Base-by-base conservation (phyloP, 2,797 vertebrate genomes). In the Synanceia verrucosa region DNA sequence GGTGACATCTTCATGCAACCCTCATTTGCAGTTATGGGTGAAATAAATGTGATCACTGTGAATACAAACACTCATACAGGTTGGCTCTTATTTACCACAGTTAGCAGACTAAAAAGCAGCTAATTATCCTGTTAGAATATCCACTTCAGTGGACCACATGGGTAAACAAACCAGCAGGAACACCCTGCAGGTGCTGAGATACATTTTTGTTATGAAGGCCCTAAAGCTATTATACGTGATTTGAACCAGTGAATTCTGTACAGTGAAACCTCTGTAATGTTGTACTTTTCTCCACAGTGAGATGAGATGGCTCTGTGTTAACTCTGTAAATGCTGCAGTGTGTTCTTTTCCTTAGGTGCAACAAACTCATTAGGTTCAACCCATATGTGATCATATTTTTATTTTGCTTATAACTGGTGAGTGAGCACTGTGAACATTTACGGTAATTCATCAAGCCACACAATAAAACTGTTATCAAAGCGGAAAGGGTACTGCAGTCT, bases 401-500 rank as follows among this genome's bases (percentile, higher is more conserved):
- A 88, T 86, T 83, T 87, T 73, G 75, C 82, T 82, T 83, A 74
- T 84, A 86, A 88, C 78, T 84, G 76, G 43, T 65, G 68, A 67
- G 85, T 57, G 65, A 86, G 82, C 84, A 82, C 57, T 91, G 71
- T 84, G 70, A 87, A 86, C 60, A 62, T 50, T 83, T 33, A 65
- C 69, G 28, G 23, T 70, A 85, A 87, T 74, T 65, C 14, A 71
- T 46, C 10, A 66, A 91, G 62, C 56, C 61, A 69, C 82, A 84
- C 78, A 94, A 94, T 94, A 94, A 94, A 94, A 82, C 48, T 86
- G 79, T 87, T 85, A 37, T 81, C 70, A 91, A 86, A 91, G 74
- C 37, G 65, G 60, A 90, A 84, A 70, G 60, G 58, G 75, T 85
- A 87, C 72, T 88, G 84, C 83, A 44, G 82, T 93, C 87, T 89